Base-by-base conservation (phyloP, 1,140 invertebrate genomes). In the Agraylea sexmaculata region DNA sequence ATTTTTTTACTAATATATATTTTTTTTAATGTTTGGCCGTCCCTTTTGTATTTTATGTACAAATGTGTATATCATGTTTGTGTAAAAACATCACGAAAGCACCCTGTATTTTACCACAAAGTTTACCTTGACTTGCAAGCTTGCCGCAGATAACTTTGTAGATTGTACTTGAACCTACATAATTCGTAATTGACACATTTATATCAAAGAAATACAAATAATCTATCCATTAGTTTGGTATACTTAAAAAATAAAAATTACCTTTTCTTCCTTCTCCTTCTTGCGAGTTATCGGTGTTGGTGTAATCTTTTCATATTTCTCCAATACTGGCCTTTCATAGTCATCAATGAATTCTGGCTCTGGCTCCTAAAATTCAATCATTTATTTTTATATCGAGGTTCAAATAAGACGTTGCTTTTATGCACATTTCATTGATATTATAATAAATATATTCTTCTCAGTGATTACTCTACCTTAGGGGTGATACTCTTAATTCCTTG, bases 321-420 rank as follows among this genome's bases (percentile, higher is more conserved):
- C 71, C 11, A 74, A 59, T 11, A 65, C 63, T 4, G 71, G 71
- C 25, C 71, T 62, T 15, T 74, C 71, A 46, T 74, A 74, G 56
- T 80, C 77, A 28, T 67, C 64, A 21, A 66, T 59, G 51, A 67
- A 67, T 51, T 67, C 64, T 36, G 64, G 49, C 52, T 63, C 57
- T 33, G 58, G 47, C 59, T 66, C 53, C 28, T 37, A 28, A 37
- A 36, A 13, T 18, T n/a, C 20, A 32, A 11, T 11, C 7, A 11
- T 11, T 32, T 11, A 32, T 11, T 6, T 11, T 6, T 11, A 32
- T 11, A 11, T 11, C 15, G 13, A 32, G 15, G 10, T 15, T 11
- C 7, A 32, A 6, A 11, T 32, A 32, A 32, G n/a, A n/a, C n/a
- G n/a, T n/a, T n/a, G n/a, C n/a, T n/a, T n/a, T n/a, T n/a, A n/a